Percentiles rank a stretch among this genome's conserved stretches.
phyloP scores from a whole-genome alignment of 2,797 vertebrate species.

The Sus cebifrons region DNA sequence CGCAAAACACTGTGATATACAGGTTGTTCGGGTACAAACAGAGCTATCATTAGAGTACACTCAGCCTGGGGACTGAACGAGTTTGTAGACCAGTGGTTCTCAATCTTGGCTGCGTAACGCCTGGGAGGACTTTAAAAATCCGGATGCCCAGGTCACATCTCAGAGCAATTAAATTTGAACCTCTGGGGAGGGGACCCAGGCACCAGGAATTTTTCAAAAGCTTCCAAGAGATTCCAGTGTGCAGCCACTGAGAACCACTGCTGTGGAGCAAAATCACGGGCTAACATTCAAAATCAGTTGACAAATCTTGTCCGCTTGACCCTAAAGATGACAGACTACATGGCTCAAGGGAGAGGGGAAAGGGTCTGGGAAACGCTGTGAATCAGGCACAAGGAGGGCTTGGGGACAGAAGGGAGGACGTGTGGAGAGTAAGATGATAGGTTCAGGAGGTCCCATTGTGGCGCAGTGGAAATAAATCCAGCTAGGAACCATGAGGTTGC shows the following conservation, averaged over 20 bases:
- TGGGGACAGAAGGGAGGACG: not conserved
- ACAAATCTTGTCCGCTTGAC: not conserved
- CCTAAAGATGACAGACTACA: not conserved
- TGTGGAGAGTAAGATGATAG: not conserved
- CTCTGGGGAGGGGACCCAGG: not conserved
- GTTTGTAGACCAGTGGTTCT: not conserved
- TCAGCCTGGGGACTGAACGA: not conserved
- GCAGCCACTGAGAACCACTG: not conserved
- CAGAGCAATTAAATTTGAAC: not conserved
- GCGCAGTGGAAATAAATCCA: no score
- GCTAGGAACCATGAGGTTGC: no score
- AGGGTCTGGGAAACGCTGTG: not conserved
- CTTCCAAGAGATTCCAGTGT: not conserved
- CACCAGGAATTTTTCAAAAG: not conserved
- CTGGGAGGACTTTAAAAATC: not conserved
- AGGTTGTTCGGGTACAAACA: slow-evolving; percentile 34
- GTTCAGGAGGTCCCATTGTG: not conserved
- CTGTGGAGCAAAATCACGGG: not conserved
- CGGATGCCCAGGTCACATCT: not conserved
- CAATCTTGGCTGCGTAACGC: not conserved
- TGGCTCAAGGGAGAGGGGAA: not conserved
- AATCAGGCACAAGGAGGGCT: not conserved
- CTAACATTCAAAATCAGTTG: not conserved
- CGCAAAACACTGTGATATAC: slow-evolving; percentile 49
- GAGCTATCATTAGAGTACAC: slow-evolving; percentile 44